Percentiles rank a stretch among this genome's conserved stretches.
phyloP scores from a whole-genome alignment of 2,888 invertebrate species.

The Hypolimnas misippus region DNA sequence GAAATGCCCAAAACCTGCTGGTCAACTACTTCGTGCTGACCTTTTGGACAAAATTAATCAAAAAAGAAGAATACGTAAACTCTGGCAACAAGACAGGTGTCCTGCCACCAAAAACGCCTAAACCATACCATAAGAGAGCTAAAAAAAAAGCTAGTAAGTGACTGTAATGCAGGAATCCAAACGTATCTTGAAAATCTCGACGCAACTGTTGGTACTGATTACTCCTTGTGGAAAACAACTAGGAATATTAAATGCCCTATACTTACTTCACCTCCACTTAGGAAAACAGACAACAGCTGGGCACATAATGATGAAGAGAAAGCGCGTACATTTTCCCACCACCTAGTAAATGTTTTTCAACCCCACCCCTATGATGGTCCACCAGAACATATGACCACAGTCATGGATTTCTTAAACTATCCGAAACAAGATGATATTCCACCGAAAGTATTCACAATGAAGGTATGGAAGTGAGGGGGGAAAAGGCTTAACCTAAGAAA shows the following conservation, averaged over 20 bases:
- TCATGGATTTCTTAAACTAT: not conserved
- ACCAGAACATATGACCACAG: not conserved
- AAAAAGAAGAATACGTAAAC: slow-evolving; percentile 8
- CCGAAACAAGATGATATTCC: not conserved
- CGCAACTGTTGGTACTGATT: slow-evolving; percentile 31
- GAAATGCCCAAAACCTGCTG: not conserved
- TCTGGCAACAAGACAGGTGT: slow-evolving; percentile 16
- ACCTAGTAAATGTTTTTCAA: slow-evolving; percentile 14
- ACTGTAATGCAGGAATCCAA: slow-evolving; percentile 7
- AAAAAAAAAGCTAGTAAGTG: not conserved
- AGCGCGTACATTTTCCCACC: slow-evolving; percentile 21
- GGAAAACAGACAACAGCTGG: slow-evolving; percentile 17
- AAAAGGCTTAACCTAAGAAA: slow-evolving; percentile 18
- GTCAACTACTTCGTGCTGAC: not conserved
- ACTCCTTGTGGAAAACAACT: slow-evolving; percentile 42
- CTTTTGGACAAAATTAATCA: not conserved
- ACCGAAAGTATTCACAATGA: slow-evolving; percentile 15
- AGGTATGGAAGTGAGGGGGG: slow-evolving; percentile 10
- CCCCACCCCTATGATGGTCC: slow-evolving; percentile 21
- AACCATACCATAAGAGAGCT: slow-evolving; percentile 11
- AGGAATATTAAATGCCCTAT: slow-evolving; percentile 35
- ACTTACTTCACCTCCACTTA: slow-evolving; percentile 22
- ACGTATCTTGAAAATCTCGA: slow-evolving; percentile 29
- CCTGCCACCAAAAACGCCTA: not conserved
- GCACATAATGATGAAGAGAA: slow-evolving; percentile 21